Evolutionary conservation across 2,888 invertebrate genomes (phyloP), one percentile per base, ranked within the genome.

Genomic region (Campoplex nolae): DNA sequence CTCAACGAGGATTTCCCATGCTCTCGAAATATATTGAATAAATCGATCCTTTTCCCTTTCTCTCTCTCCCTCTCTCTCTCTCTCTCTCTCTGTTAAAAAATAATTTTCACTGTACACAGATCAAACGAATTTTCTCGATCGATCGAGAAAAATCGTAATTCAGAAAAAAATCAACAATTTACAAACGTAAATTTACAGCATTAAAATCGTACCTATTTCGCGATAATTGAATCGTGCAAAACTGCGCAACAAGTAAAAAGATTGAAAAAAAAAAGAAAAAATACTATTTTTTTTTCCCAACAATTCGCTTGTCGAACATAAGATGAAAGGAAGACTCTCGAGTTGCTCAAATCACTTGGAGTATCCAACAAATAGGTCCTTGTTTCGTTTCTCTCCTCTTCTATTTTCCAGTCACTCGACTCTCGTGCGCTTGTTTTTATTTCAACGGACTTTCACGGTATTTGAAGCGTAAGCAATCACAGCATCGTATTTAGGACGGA

Each of bases 401-500:
- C 28, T 67, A 4, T 58, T 38, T 18, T 56, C 51, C 77, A 56
- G 70, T 67, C 56, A 71, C 67, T 71, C 28, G 23, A 79, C 58
- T 68, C 56, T 73, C 48, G 58, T 35, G 62, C 51, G 62, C 18
- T 68, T 65, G 28, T 58, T 68, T 58, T 79, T 9, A 8, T 70
- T 45, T 87, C 82, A 83, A 85, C 85, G 85, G 79, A 56, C 65
- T 85, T 62, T 85, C 67, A 81, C 75, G 70, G 70, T 54, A 58
- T 87, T 74, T 89, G 89, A 89, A 90, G 90, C 89, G 88, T 89
- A 90, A 91, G 90, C 90, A 91, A 93, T 94, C 94, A 94, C 94
- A 94, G 93, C 90, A 92, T 92, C 89, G 89, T 91, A 91, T 92
- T 92, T 89, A 89, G 93, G 93, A 93, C 93, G 93, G 93, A 93